Conservation (phyloP, 2,888 invertebrate genomes). For the Axea sp. region DNA sequence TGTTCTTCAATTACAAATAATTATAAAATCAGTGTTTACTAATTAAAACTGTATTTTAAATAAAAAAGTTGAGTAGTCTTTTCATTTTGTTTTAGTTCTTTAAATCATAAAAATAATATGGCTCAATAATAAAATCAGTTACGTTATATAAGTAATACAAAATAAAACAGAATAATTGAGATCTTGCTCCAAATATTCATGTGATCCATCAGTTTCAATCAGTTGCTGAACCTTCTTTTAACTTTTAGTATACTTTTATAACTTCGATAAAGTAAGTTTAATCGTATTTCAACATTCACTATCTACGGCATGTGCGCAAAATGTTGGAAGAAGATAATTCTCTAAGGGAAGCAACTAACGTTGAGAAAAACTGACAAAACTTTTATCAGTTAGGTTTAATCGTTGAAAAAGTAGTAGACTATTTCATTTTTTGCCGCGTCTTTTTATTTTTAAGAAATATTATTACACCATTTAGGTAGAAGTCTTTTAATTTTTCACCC, state of each 20-base stretch:
- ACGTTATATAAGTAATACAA: too few relatives aligned
- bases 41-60: too few relatives aligned
- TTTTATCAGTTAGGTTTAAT: slow-evolving; percentile 55
- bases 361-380: slow-evolving; percentile 51
- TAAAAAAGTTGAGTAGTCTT: too few relatives aligned
- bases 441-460: slow-evolving; percentile 21
- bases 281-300: slow-evolving; percentile 48
- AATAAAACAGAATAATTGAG: slow-evolving; percentile 23
- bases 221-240: slow-evolving; percentile 41
- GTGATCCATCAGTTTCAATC: slow-evolving; percentile 51
- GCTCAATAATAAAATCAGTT: too few relatives aligned
- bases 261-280: slow-evolving; percentile 58
- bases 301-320: slow-evolving; percentile 44
- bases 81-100: too few relatives aligned
- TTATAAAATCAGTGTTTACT: too few relatives aligned
- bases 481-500: too few relatives aligned
- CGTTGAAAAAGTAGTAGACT: slow-evolving; percentile 24
- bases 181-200: slow-evolving; percentile 24
- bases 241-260: slow-evolving; percentile 58
- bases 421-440: slow-evolving; percentile 14
- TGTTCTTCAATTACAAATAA: too few relatives aligned
- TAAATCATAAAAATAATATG: too few relatives aligned
- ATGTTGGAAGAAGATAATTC: slow-evolving; percentile 55
- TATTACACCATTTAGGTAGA: neutral
- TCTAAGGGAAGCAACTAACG: slow-evolving; percentile 43